Base-by-base conservation (phyloP, 1,140 invertebrate species). In the Liolophura sinensis region DNA sequence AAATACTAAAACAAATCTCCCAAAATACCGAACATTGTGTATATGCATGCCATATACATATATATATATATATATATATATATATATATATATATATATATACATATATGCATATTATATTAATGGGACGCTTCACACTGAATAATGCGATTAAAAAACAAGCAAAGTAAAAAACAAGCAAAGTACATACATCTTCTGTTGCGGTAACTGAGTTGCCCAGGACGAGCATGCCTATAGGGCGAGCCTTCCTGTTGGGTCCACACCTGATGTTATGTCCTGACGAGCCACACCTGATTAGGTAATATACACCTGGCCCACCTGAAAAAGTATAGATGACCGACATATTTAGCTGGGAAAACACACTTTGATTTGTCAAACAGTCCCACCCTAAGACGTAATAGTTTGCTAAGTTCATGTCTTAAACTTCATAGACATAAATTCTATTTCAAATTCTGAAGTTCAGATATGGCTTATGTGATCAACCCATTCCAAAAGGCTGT, bases 251-350 rank as follows among this genome's bases (percentile, higher is more conserved):
- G 75, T 86, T 91, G 1, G 92, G 91, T 67, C 87, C 84, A 68
- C 88, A 89, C 48, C 92, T 85, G 62, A 94, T 89, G 76, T 93
- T 93, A 80, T 93, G 92, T 15, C 92, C 92, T 24, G 91, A 92
- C 48, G 91, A 90, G 6, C 92, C 92, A 82, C 92, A 93, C 73
- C 91, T 92, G 0, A 93, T 88, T 3, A 93, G 92, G 65, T 87
- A 85, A 73, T 89, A 90, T 18, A 83, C 74, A 49, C 87, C 87
- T 55, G 87, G 87, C 22, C 86, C 85, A 40, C 9, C 31, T 40
- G 31, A 74, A 46, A 15, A 67, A 64, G 18, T 60, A 20, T 49
- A 60, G 73, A 77, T 68, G 9, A 40, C 31, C 16, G 7, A 24
- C 7, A 25, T 59, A n/a, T 18, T 24, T 9, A 22, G 57, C n/a